Percentiles rank a stretch among this genome's conserved stretches.
These are phyloP conservation scores for Anarsia innoxiella DNA, from an alignment of 2,888 invertebrate species.

Conservation along the genomic window DNA sequence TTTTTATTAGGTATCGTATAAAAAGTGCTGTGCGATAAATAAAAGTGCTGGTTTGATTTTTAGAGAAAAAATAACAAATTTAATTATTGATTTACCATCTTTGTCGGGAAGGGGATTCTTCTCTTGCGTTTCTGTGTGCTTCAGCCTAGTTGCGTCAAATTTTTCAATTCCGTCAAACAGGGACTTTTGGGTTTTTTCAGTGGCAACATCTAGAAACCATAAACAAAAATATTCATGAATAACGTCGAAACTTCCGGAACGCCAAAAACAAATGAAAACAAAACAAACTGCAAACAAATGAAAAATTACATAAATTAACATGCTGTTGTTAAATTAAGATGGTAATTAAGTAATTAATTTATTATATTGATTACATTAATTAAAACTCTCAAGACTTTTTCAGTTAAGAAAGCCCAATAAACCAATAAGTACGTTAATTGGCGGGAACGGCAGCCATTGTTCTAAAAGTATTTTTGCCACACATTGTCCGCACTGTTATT, in stretches of 20 bases:
- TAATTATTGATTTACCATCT: constrained; percentile 80
- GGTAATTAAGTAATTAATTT: neutral
- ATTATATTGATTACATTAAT: neutral
- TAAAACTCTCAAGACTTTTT: neutral
- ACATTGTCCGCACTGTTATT: too few relatives aligned
- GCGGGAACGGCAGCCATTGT: too few relatives aligned
- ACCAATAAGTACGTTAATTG: constrained; percentile 2
- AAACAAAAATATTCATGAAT: constrained; percentile 21
- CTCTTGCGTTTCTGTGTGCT: constrained; percentile 93
- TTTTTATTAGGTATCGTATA: too few relatives aligned
- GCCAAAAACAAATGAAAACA: neutral
- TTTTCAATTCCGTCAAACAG: constrained; percentile 90
- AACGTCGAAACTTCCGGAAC: constrained; percentile 5
- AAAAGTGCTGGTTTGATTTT: too few relatives aligned
- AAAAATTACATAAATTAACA: neutral
- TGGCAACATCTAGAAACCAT: constrained; percentile 84
- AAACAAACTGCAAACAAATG: neutral
- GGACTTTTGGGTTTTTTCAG: constrained; percentile 89
- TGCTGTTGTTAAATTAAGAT: neutral
- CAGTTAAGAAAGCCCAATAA: constrained; percentile 7
- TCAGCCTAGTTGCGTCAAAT: constrained; percentile 88
- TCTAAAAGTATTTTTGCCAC: too few relatives aligned
- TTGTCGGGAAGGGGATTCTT: constrained; percentile 95
- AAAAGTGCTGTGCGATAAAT: too few relatives aligned
- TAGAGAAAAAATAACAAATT: too few relatives aligned